phyloP scores from a whole-genome alignment of 2,113 vertebrate genomes.

The Leptosomus discolor region DNA sequence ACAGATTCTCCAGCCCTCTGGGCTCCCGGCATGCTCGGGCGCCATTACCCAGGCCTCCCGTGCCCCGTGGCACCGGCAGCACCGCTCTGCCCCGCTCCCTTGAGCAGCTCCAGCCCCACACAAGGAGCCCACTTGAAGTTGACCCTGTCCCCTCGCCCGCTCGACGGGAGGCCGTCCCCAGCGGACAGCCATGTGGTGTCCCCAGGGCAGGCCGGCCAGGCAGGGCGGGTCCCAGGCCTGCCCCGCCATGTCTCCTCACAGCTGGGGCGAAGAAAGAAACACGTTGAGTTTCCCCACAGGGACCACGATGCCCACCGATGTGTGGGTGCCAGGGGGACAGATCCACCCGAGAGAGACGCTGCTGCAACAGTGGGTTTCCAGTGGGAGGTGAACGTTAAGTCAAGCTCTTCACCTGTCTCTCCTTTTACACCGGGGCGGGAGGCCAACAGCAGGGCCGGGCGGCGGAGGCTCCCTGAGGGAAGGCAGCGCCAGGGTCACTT shows the following conservation, averaged over 20 bases:
- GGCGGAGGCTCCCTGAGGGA: not conserved
- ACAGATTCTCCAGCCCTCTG: rapidly evolving
- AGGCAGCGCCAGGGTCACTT: not conserved
- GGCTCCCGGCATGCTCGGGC: rapidly evolving
- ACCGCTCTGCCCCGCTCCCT: rapidly evolving
- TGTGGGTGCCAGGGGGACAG: not conserved
- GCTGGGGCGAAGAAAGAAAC: not conserved
- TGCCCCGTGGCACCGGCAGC: rapidly evolving
- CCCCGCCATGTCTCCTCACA: not conserved
- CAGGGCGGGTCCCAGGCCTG: not conserved
- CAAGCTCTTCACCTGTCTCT: not conserved
- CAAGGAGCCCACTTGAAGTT: rapidly evolving
- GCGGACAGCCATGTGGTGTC: rapidly evolving
- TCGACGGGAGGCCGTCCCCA: rapidly evolving
- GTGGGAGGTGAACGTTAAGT: not conserved
- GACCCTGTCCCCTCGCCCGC: rapidly evolving
- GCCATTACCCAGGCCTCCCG: rapidly evolving
- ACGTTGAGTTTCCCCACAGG: not conserved
- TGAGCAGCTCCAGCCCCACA: not conserved
- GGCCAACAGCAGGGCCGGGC: not conserved
- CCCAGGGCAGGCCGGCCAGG: rapidly evolving
- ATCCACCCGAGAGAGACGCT: rapidly evolving
- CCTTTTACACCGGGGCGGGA: too few relatives aligned
- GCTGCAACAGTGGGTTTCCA: not conserved
- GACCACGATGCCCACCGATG: rapidly evolving